These are phyloP conservation scores for Drosophila anomelani DNA, from an alignment of 2,888 invertebrate genomes.

Conservation along the genomic window DNA sequence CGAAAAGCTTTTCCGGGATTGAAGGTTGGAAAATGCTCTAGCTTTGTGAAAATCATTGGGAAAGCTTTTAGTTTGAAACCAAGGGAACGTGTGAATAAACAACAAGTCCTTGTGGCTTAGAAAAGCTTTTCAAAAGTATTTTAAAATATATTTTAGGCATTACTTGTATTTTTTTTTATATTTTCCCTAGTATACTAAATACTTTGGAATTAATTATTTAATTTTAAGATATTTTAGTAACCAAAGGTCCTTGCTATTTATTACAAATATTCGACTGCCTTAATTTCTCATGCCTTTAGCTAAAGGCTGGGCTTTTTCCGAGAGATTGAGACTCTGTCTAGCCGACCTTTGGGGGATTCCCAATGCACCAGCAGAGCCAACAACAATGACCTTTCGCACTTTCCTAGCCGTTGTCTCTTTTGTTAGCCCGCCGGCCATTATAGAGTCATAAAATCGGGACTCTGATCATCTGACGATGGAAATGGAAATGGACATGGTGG, in stretches of 20 bases:
- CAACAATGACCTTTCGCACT: conserved; percentile 56
- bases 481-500: conserved; percentile 28
- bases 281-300: neutral
- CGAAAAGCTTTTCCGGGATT: neutral
- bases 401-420: conserved; percentile 45
- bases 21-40: neutral
- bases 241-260: neutral
- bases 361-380: conserved; percentile 2
- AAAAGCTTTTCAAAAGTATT: neutral
- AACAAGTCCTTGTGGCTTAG: no score
- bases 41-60: neutral
- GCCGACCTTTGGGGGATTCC: conserved; percentile 26
- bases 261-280: neutral
- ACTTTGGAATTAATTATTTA: neutral
- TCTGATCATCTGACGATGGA: conserved; percentile 22
- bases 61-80: neutral
- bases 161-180: neutral
- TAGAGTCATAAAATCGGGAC: conserved; percentile 19
- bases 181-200: neutral
- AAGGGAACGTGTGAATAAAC: neutral
- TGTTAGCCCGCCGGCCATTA: conserved; percentile 51
- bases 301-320: neutral
- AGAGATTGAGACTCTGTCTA: conserved; percentile 20
- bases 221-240: neutral
- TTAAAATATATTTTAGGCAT: neutral